Evolutionary conservation across 2,888 invertebrate genomes (phyloP), one percentile per base, ranked within the genome.

Genomic region (Drosophila pseudotakahashii): DNA sequence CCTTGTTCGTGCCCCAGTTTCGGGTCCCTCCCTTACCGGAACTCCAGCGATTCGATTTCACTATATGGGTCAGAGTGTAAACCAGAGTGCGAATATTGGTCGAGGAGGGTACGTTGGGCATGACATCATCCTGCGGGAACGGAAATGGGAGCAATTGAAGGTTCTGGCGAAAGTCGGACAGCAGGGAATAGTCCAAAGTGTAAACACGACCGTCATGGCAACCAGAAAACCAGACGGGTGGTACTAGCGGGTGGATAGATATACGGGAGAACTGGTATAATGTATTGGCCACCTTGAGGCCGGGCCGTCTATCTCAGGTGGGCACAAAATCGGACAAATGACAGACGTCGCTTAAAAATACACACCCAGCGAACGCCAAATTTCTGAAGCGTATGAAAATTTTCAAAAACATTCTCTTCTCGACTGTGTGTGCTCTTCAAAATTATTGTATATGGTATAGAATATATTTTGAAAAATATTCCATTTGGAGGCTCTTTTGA

Each of bases 41-140:
- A n/a, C 39, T 47, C 53, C 16, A 34, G 47, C 11, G 53, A 64
- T 66, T 66, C 66, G 53, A 66, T 66, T 47, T 19, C 41, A 16
- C 39, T 77, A 83, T 67, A 84, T 84, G 73, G 84, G 89, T 84
- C 89, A 84, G 67, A 73, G 69, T 73, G 72, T 63, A 74, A 76
- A 64, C 71, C 73, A 55, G 58, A 74, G 51, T 47, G 71, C 63
- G 64, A 62, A 39, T 60, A 71, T 42, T 60, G 72, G 36, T 16
- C 23, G 66, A 23, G 37, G 66, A 23, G 37, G 45, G 45, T 47
- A 39, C 11, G 37, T 13, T 13, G 51, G 54, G 30, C 52, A 79
- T 88, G 89, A 82, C 89, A 86, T 86, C 83, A 55, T 51, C 63
- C 66, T 58, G 51, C 44, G 53, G 39, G 60, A 69, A 41, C 45